Evolutionary conservation across 2,797 vertebrate genomes (phyloP).

Genomic region (Thripadectes ignobilis): DNA sequence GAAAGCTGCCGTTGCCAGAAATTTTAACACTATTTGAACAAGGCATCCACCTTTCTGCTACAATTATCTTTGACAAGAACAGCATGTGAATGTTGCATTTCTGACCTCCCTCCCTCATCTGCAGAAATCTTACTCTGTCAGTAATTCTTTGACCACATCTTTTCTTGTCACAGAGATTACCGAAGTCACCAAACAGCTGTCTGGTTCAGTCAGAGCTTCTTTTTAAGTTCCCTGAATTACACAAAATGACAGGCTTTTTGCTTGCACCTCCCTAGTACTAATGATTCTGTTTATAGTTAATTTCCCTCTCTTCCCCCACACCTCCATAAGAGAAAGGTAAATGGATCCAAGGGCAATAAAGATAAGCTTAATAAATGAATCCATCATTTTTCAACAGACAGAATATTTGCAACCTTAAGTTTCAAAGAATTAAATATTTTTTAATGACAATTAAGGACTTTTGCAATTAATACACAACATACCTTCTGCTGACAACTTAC

Average conservation of each 20-base stretch:
- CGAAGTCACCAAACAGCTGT: neutral
- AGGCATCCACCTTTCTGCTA: neutral
- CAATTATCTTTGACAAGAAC: neutral
- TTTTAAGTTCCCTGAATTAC: neutral
- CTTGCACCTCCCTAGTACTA: neutral
- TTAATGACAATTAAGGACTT: neutral
- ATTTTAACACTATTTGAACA: neutral
- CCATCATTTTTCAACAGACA: neutral
- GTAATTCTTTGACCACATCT: neutral
- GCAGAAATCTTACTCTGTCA: neutral
- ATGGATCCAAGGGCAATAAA: neutral
- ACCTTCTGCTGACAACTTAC: constrained; percentile 83
- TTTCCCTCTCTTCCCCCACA: neutral
- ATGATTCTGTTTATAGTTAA: neutral
- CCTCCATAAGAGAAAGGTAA: neutral
- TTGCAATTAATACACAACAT: constrained; percentile 4
- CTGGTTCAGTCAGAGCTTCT: neutral
- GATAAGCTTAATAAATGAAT: neutral
- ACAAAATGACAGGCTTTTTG: neutral
- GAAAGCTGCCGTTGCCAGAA: neutral
- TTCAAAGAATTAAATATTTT: neutral
- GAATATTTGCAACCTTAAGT: neutral
- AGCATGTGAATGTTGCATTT: neutral
- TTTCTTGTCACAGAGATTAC: neutral
- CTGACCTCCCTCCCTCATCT: neutral